Base-by-base conservation (phyloP, 2,888 invertebrate species). In the Ichneumon xanthorius region DNA sequence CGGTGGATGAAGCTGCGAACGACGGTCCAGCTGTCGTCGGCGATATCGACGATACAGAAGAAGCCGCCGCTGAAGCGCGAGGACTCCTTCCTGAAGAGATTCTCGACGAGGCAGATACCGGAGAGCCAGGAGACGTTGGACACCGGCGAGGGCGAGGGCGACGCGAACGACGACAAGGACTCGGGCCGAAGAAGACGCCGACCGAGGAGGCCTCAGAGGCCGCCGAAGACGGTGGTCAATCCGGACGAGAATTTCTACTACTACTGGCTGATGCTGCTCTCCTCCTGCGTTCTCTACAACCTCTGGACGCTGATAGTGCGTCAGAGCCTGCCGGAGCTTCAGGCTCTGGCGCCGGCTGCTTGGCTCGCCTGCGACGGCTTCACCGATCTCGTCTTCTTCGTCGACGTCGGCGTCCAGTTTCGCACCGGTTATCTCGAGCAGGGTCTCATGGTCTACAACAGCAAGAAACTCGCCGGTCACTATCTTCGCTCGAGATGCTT, bases 161-260 rank as follows among this genome's bases (percentile, higher is more conserved):
- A 95, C 89, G 94, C 94, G 85, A 92, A 94, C 55, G 95, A 94
- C 87, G 96, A 95, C 45, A 94, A 94, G 73, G 90, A 90, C 9
- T 95, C 95, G 79, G 94, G 95, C 26, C 95, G 95, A 83, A 95
- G 96, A 87, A 95, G 95, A 89, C 94, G 95, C 76, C 95, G 96
- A 85, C 95, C 97, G 82, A 95, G 97, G 88, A 95, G 97, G 88
- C 95, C 96, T 82, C 96, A 97, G 82, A 96, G 96, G 87, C 97
- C 96, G 85, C 97, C 97, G 1, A 95, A 96, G 77, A 96, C 97
- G 33, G 98, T 99, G 76, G 97, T 99, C 89, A 98, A 99, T 94
- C 99, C 99, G 0, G 98, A 99, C 94, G 98, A 98, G 92, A 98
- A 98, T 94, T 97, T 98, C 94, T 98, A 98, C 95, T 99, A 98